Evolutionary conservation across 2,888 invertebrate genomes (phyloP), one percentile per base, ranked within the genome.

Genomic region (Cynaeus angustus): DNA sequence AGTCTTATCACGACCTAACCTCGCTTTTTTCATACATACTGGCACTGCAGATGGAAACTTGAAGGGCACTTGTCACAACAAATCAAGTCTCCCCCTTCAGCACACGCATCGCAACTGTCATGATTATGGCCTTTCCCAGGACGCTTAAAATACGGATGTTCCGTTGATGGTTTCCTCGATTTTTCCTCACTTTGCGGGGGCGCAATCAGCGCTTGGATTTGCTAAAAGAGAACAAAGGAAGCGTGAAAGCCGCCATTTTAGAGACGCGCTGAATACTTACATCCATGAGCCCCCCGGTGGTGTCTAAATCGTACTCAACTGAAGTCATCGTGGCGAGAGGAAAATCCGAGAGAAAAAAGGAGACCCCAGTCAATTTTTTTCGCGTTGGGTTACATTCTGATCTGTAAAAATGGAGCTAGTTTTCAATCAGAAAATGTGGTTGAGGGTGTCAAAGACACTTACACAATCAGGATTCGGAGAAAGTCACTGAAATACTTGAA

Each of bases 31-130:
- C 8, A 50, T 14, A 66, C 77, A 88, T 86, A 97, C 97, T 98
- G 96, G 91, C 98, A 99, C 77, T 94, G 91, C 68, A 97, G 88
- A 87, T 99, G 98, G 86, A 98, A 99, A 72, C 97, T 96, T 28
- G 96, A 95, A 0, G 97, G 97, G 80, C 98, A 99, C 73, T 93
- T 92, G 85, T 98, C 98, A 84, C 98, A 99, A 85, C 97, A 98
- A 68, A 99, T 91, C 37, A 99, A 87, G 84, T 97, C 96, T 1
- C 98, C 98, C 30, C 97, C 97, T 87, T 98, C 98, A 61, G 92
- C 91, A 83, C 98, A 98, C 62, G 96, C 94, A 86, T 97, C 97
- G 83, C 98, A 98, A 74, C 92, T 92, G 82, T 98, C 97, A 82
- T 94, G 95, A 85, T 97, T 97, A 81, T 94, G 95, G 5, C 94